Evolutionary conservation across 2,888 invertebrate species (phyloP).

Genomic region (Eristalis arbustorum): DNA sequence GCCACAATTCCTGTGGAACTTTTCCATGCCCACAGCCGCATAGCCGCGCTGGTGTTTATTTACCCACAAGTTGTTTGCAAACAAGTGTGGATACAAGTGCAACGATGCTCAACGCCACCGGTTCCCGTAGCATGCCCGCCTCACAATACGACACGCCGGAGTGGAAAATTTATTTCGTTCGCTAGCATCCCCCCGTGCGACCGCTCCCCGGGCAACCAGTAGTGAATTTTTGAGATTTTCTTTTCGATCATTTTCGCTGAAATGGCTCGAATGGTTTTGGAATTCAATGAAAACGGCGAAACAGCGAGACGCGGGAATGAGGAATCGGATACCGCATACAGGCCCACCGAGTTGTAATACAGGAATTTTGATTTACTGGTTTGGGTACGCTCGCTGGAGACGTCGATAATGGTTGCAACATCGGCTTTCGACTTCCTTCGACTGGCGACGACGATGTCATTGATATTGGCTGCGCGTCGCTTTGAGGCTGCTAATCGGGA

Average conservation of each 20-base stretch:
- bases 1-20: not conserved
- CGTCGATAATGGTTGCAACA: not conserved
- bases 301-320: constrained; percentile 51
- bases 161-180: constrained; percentile 34
- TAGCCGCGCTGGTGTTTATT: not conserved
- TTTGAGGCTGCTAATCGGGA: not conserved
- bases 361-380: not conserved
- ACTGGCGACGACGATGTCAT: not conserved
- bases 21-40: not conserved
- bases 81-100: constrained; percentile 23
- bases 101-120: constrained; percentile 21
- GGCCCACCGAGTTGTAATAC: constrained; percentile 11
- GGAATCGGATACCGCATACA: constrained; percentile 61
- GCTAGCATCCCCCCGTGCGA: not conserved
- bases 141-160: constrained; percentile 24
- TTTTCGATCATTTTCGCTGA: not conserved
- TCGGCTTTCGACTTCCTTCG: not conserved
- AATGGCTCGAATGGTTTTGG: not conserved
- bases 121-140: constrained; percentile 7
- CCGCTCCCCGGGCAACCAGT: too few species aligned
- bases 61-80: constrained; percentile 8
- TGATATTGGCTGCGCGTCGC: not conserved
- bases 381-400: not conserved
- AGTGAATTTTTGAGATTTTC: not conserved
- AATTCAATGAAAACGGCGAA: not conserved